Evolutionary conservation across 2,797 vertebrate genomes (phyloP).

Genomic region (Aplochiton taeniatus): DNA sequence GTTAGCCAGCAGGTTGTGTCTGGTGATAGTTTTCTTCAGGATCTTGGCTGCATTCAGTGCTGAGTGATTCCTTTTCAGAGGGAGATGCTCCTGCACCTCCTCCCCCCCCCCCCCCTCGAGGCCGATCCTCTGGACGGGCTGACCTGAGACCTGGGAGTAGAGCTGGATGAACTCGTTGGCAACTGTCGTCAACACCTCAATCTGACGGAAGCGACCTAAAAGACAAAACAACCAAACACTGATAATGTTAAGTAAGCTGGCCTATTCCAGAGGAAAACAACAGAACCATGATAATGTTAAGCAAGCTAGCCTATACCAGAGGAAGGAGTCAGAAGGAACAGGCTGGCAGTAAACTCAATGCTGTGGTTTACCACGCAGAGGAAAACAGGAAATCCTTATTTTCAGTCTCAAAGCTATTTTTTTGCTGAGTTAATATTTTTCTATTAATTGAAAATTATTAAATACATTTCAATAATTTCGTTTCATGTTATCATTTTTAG

Average conservation of each 20-base stretch:
- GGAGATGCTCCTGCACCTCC: constrained; percentile 48
- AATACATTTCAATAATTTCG: no score
- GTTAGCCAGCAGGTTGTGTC: constrained; percentile 73
- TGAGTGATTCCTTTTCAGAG: constrained; percentile 71
- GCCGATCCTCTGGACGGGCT: constrained; percentile 86
- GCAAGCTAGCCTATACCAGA: no score
- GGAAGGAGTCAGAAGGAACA: no score
- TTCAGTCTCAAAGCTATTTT: no score
- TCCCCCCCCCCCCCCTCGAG: not conserved
- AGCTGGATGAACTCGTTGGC: constrained; percentile 96
- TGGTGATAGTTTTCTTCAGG: constrained; percentile 86
- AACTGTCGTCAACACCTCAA: constrained; percentile 94
- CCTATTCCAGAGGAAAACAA: not conserved
- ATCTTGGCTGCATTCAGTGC: constrained; percentile 81
- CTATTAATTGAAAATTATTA: no score
- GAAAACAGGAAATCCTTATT: no score
- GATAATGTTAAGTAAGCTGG: not conserved
- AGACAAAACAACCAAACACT: not conserved
- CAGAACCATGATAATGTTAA: not conserved
- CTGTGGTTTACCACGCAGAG: no score
- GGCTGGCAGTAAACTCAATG: no score
- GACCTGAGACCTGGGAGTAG: constrained; percentile 95
- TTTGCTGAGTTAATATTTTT: no score
- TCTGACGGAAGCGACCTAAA: constrained; percentile 96
- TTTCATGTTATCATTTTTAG: no score